These are phyloP conservation scores for Cydia splendana DNA, from an alignment of 1,140 invertebrate species.

Conservation along the genomic window DNA sequence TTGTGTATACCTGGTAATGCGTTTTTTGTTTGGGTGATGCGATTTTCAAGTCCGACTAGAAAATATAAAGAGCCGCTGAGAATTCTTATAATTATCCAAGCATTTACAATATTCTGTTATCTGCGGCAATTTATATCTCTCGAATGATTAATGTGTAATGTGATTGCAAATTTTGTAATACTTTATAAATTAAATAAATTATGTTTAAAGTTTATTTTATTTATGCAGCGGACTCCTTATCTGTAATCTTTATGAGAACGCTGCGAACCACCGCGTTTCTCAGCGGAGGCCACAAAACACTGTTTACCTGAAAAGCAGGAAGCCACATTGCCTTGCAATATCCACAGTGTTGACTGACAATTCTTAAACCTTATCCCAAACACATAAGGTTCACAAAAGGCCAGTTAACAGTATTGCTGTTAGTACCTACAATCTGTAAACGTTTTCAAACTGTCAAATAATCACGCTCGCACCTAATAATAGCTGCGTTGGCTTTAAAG, in stretches of 20 bases:
- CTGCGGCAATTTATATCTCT: background rate
- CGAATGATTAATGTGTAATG: background rate
- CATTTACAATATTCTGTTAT: background rate
- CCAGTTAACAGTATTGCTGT: background rate
- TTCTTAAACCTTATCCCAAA: too few species aligned
- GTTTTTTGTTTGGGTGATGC: background rate
- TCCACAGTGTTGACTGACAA: slow-evolving; percentile 27
- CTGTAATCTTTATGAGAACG: slow-evolving; percentile 28
- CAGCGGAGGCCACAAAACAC: slow-evolving; percentile 61
- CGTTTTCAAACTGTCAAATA: slow-evolving; percentile 80
- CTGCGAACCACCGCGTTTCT: slow-evolving; percentile 57
- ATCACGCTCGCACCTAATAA: slow-evolving; percentile 77
- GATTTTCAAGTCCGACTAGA: background rate
- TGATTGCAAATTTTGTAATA: slow-evolving; percentile 5
- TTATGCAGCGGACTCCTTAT: slow-evolving; percentile 27
- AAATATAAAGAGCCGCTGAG: background rate
- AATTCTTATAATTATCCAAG: background rate
- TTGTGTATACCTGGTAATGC: background rate
- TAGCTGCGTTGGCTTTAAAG: slow-evolving; percentile 72
- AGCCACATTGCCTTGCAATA: slow-evolving; percentile 76
- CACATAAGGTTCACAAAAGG: background rate
- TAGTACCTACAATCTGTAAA: slow-evolving; percentile 71
- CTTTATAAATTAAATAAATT: slow-evolving; percentile 13
- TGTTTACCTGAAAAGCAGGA: slow-evolving; percentile 76
- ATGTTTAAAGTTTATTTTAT: slow-evolving; percentile 34